phyloP scores from a whole-genome alignment of 92 coral and sea anemone genomes.

The Epizoanthus fatuus region DNA sequence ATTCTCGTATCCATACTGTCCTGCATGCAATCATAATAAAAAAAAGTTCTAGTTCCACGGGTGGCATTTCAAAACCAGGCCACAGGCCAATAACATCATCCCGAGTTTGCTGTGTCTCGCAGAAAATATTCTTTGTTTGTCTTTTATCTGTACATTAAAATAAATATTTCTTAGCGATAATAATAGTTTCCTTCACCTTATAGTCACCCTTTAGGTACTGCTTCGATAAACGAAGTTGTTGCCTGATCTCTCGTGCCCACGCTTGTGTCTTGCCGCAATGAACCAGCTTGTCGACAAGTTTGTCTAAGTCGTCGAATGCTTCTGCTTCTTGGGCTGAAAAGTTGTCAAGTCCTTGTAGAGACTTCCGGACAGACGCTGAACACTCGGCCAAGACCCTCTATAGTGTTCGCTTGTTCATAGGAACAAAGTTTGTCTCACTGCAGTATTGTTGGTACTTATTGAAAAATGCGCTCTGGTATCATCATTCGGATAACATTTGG shows the following conservation, averaged over 20 bases:
- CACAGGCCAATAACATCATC: too few species aligned
- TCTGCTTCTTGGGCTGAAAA: slow-evolving; percentile 48
- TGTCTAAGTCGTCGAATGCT: slow-evolving; percentile 58
- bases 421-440: slow-evolving; percentile 26
- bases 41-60: too few species aligned
- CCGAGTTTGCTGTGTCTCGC: too few species aligned
- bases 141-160: too few species aligned
- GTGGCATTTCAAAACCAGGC: too few species aligned
- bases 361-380: slow-evolving; percentile 58
- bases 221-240: slow-evolving; percentile 48
- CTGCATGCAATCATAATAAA: too few species aligned
- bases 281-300: slow-evolving; percentile 49
- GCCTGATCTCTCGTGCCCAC: slow-evolving; percentile 47
- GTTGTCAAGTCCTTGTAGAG: slow-evolving; percentile 57
- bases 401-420: slow-evolving; percentile 41
- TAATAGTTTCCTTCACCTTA: too few species aligned
- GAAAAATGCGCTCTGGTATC: slow-evolving; percentile 45
- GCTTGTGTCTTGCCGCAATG: slow-evolving; percentile 23
- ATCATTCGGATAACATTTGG: slow-evolving; percentile 58
- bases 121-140: too few species aligned
- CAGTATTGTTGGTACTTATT: slow-evolving; percentile 52
- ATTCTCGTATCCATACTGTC: too few species aligned
- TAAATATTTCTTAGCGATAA: too few species aligned
- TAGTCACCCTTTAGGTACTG: slow-evolving; percentile 65
- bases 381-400: slow-evolving; percentile 38